phyloP scores from a whole-genome alignment of 2,113 vertebrate genomes.

The Syngnathoides biaculeatus region DNA sequence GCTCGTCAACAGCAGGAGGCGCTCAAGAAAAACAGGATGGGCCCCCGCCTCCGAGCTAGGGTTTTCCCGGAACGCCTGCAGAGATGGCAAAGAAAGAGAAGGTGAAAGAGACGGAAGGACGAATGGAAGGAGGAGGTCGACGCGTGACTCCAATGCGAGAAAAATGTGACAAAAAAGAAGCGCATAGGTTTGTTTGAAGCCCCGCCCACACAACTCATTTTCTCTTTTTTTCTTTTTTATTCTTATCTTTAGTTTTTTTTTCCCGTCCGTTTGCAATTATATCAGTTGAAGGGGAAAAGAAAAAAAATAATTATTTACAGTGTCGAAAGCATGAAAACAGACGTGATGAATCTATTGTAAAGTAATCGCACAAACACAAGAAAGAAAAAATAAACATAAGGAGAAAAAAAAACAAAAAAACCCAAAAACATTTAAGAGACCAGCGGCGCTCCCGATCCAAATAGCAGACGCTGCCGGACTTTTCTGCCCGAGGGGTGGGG shows the following conservation, averaged over 20 bases:
- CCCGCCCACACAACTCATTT: slow-evolving; percentile 67
- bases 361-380: slow-evolving; percentile 94
- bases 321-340: slow-evolving; percentile 98
- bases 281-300: slow-evolving; percentile 68
- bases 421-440: slow-evolving; percentile 44
- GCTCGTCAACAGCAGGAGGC: too few species aligned
- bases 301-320: slow-evolving; percentile 95
- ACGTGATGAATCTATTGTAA: slow-evolving; percentile 97
- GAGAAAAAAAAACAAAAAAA: slow-evolving; percentile 60
- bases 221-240: slow-evolving; percentile 62
- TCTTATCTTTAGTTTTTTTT: slow-evolving; percentile 73
- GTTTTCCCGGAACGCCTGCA: too few species aligned
- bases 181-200: slow-evolving; percentile 62
- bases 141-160: too few species aligned
- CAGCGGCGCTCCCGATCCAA: slow-evolving; percentile 80
- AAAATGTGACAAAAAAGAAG: slow-evolving; percentile 41
- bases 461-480: slow-evolving; percentile 64
- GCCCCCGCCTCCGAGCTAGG: too few species aligned
- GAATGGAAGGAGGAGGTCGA: too few species aligned
- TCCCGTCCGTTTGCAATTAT: slow-evolving; percentile 71
- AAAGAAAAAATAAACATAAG: slow-evolving; percentile 67
- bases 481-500: background rate
- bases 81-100: too few species aligned
- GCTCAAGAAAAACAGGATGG: too few species aligned
- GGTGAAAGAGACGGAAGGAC: too few species aligned